A percentile compares a stretch with the other conserved stretches of the same genome.
phyloP scores from a whole-genome alignment of 92 coral and sea anemone species.

The Zoanthus solanderi region DNA sequence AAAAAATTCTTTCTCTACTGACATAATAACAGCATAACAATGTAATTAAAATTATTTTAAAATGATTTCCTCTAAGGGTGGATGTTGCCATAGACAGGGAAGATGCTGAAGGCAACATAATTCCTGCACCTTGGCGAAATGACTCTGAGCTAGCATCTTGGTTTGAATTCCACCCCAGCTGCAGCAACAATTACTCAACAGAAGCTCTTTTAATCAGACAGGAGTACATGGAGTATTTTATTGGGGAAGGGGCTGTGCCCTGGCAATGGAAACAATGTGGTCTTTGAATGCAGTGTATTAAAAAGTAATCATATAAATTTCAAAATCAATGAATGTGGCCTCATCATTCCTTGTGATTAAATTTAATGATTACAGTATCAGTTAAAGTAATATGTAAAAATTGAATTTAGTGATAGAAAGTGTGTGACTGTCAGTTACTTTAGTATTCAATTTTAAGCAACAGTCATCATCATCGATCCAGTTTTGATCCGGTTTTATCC shows the following conservation, averaged over 20 bases:
- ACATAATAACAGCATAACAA: not conserved
- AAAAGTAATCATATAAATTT: not conserved
- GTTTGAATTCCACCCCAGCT: conserved; percentile 51
- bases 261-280: conserved; percentile 76
- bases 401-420: not conserved
- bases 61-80: conserved; percentile 1
- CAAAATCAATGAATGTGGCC: not conserved
- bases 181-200: conserved; percentile 67
- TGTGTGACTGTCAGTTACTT: conserved; percentile 16
- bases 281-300: not conserved
- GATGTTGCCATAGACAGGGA: conserved; percentile 38
- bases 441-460: conserved; percentile 4
- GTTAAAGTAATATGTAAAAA: conserved; percentile 1
- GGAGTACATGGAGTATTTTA: conserved; percentile 59
- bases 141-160: conserved; percentile 43
- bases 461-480: not conserved
- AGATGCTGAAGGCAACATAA: conserved; percentile 31
- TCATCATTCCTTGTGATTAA: not conserved
- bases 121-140: conserved; percentile 57
- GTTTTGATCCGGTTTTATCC: too few relatives aligned
- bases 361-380: not conserved
- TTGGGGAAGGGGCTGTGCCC: conserved; percentile 63
- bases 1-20: not conserved
- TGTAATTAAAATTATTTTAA: not conserved
- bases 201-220: conserved; percentile 67